Evolutionary conservation across 2,888 invertebrate genomes (phyloP), one percentile per base, ranked within the genome.

Genomic region (Tinea semifulvella): DNA sequence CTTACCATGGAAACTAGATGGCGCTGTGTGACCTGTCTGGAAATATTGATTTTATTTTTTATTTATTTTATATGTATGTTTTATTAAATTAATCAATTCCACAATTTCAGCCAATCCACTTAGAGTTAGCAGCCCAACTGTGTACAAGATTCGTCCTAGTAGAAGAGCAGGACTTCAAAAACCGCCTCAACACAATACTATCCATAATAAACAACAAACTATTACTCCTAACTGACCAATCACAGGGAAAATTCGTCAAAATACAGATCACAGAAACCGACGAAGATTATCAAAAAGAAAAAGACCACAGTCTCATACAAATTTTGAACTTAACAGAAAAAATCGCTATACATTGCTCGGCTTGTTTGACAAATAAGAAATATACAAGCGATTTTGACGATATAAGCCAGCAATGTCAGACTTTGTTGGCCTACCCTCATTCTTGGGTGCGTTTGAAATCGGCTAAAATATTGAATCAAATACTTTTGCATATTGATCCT

Each of bases 391-490:
- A 83, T 42, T 70, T 84, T 2, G 85, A 90, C 48, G 84, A 84
- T 48, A 67, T 89, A 55, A 81, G 84, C 43, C 87, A 86, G 60
- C 84, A 87, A 57, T 85, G 88, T 54, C 90, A 92, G 65, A 82
- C 79, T 13, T 82, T 93, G 35, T 63, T 96, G 11, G 87, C 84
- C 0, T 89, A 96, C 65, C 90, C 92, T 10, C 96, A 96, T 61
- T 84, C 88, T 22, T 95, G 95, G 95, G 92, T 96, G 0, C 85
- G 95, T 45, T 73, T 93, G 38, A 85, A 86, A 47, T 85, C 94
- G 0, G 85, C 89, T 0, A 92, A 93, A 63, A 83, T 94, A 49
- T 68, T 96, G 35, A 90, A 91, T 0, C 83, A 86, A 39, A 80
- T 95, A 42, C 71, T 96, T 45, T 76, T 85, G 0, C 68, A 83